Evolutionary conservation across 2,797 vertebrate genomes (phyloP).

Genomic region (Anguilla pacifica): DNA sequence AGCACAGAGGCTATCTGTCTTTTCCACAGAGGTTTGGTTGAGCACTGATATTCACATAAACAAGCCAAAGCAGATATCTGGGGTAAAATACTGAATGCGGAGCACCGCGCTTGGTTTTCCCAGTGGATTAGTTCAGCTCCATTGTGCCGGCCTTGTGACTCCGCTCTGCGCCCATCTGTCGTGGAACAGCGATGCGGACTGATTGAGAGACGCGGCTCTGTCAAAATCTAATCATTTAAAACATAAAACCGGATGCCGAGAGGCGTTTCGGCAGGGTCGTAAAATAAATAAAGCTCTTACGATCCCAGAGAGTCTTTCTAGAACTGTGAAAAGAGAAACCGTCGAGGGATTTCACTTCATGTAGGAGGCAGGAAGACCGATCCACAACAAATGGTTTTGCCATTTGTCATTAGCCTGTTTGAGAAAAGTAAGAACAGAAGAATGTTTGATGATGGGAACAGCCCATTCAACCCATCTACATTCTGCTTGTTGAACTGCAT

Average conservation of each 20-base stretch:
- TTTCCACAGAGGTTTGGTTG: constrained; percentile 29
- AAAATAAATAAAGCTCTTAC: not conserved
- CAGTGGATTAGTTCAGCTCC: constrained; percentile 30
- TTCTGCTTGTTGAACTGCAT: not conserved
- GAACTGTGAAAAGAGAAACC: not conserved
- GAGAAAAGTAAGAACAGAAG: not conserved
- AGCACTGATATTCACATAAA: constrained; percentile 49
- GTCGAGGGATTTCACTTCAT: constrained; percentile 13
- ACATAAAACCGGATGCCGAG: not conserved
- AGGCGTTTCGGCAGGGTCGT: not conserved
- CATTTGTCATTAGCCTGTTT: constrained; percentile 43
- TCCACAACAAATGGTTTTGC: constrained; percentile 33
- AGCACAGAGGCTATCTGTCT: not conserved
- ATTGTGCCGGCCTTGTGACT: constrained; percentile 54
- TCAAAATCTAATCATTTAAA: not conserved
- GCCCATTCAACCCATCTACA: not conserved
- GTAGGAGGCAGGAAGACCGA: not conserved
- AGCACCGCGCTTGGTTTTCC: constrained; percentile 15
- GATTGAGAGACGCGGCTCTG: not conserved
- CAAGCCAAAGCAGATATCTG: constrained; percentile 24
- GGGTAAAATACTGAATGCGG: constrained; percentile 15
- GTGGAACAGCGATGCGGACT: constrained; percentile 1
- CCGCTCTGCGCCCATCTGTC: constrained; percentile 29
- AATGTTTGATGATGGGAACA: not conserved
- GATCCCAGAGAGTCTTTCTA: not conserved